Evolutionary conservation across 2,797 vertebrate species (phyloP).

Genomic region (Myotis daubentonii): DNA sequence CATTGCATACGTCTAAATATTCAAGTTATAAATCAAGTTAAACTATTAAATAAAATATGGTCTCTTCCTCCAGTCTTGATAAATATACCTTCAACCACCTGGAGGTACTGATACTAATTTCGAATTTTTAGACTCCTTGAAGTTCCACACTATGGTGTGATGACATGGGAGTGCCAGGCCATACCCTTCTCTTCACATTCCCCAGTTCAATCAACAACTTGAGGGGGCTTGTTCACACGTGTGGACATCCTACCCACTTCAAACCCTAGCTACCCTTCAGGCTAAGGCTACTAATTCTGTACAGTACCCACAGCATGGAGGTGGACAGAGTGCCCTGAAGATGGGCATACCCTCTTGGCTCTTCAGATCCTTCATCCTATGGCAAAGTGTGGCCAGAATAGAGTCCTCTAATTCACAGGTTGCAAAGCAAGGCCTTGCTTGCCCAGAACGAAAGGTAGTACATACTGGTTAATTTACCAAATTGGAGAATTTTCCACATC

Average conservation of each 20-base stretch:
- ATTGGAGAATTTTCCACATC: conserved; percentile 15
- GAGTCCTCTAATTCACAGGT: background rate
- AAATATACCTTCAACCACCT: background rate
- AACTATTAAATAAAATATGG: conserved; percentile 24
- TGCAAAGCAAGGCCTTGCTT: background rate
- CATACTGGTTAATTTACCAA: background rate
- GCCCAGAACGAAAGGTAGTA: background rate
- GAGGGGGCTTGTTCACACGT: background rate
- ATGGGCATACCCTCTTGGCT: background rate
- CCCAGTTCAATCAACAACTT: background rate
- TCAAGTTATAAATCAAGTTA: conserved; percentile 24
- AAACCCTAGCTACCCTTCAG: background rate
- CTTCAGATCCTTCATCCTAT: background rate
- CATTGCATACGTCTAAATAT: background rate
- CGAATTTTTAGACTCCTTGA: background rate
- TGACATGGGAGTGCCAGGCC: background rate
- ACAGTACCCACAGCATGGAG: background rate
- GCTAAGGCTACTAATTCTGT: background rate
- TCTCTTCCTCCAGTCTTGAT: background rate
- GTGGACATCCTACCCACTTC: background rate
- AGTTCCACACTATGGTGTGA: background rate
- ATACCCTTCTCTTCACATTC: background rate
- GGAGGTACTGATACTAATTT: background rate
- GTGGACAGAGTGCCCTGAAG: background rate
- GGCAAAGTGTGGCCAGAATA: background rate